These are phyloP conservation scores for Lagenorhynchus albirostris DNA, from an alignment of 2,113 vertebrate species.

Conservation along the genomic window DNA sequence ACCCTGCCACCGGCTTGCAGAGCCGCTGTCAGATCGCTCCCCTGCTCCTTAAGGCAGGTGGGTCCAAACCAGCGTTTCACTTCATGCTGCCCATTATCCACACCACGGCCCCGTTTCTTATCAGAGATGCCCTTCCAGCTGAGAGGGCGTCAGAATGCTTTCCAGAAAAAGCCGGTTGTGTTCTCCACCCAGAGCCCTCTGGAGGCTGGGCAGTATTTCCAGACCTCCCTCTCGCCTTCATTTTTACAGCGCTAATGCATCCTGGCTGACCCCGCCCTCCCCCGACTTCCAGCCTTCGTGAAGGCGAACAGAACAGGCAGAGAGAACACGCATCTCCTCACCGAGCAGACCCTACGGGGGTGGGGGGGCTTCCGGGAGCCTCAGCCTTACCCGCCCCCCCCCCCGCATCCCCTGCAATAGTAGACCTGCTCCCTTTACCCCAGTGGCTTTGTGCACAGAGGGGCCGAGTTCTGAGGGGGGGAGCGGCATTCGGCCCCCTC, in stretches of 20 bases:
- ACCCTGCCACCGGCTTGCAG: not conserved
- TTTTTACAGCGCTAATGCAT: not conserved
- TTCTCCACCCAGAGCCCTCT: not conserved
- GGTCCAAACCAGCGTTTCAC: not conserved
- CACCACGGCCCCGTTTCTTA: not conserved
- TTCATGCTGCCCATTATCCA: not conserved
- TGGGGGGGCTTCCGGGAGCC: not conserved
- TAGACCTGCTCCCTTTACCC: not conserved
- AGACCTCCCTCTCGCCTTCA: not conserved
- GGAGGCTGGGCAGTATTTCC: not conserved
- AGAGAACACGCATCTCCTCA: not conserved
- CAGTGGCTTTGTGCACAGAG: not conserved
- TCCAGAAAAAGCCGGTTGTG: not conserved
- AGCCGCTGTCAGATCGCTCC: not conserved
- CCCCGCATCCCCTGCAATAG: not conserved
- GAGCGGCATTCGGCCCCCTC: not conserved
- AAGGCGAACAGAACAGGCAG: not conserved
- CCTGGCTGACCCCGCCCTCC: no score
- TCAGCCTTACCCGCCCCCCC: not conserved
- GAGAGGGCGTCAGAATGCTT: not conserved
- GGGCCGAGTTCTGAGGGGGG: not conserved
- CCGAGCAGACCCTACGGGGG: not conserved
- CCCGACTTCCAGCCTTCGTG: not conserved
- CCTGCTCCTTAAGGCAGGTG: not conserved
- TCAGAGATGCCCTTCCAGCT: not conserved